Evolutionary conservation across 2,888 invertebrate genomes (phyloP).

Genomic region (Malthinus seriepunctatus): DNA sequence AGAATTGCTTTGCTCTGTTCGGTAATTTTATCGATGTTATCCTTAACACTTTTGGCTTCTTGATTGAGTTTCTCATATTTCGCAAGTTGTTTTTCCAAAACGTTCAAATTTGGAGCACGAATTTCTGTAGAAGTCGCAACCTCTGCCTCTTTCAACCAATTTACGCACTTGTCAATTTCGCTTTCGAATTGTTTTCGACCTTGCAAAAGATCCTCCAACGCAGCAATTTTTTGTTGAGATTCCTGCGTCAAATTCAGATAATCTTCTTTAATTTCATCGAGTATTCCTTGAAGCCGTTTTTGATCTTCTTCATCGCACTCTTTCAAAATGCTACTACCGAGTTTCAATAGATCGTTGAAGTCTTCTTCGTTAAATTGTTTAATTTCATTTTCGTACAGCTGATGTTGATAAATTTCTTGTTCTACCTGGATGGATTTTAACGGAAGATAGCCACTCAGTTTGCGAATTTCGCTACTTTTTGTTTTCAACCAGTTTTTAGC

Average conservation of each 20-base stretch:
- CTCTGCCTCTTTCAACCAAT: slow-evolving; percentile 91
- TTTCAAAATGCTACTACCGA: slow-evolving; percentile 75
- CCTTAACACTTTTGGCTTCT: slow-evolving; percentile 72
- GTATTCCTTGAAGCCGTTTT: slow-evolving; percentile 65
- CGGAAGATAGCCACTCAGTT: slow-evolving; percentile 76
- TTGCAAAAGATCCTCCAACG: slow-evolving; percentile 72
- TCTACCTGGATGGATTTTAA: slow-evolving; percentile 82
- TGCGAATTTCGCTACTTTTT: slow-evolving; percentile 75
- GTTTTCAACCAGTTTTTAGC: slow-evolving; percentile 80
- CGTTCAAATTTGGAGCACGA: slow-evolving; percentile 76
- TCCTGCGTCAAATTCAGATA: slow-evolving; percentile 75
- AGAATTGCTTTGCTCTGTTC: slow-evolving; percentile 81
- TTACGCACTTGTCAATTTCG: slow-evolving; percentile 77
- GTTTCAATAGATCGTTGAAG: slow-evolving; percentile 74
- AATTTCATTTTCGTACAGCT: slow-evolving; percentile 75
- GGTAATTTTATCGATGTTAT: slow-evolving; percentile 72
- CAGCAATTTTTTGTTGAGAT: slow-evolving; percentile 71
- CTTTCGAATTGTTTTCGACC: slow-evolving; percentile 81
- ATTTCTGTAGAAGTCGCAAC: slow-evolving; percentile 82
- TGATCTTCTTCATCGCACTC: slow-evolving; percentile 79
- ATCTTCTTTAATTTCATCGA: slow-evolving; percentile 72
- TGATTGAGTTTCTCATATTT: slow-evolving; percentile 81
- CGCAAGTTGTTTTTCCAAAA: slow-evolving; percentile 84
- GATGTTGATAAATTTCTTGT: slow-evolving; percentile 76
- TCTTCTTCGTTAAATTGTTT: slow-evolving; percentile 76